These are phyloP conservation scores for Eulithis prunata DNA, from an alignment of 2,888 invertebrate species.

Conservation along the genomic window DNA sequence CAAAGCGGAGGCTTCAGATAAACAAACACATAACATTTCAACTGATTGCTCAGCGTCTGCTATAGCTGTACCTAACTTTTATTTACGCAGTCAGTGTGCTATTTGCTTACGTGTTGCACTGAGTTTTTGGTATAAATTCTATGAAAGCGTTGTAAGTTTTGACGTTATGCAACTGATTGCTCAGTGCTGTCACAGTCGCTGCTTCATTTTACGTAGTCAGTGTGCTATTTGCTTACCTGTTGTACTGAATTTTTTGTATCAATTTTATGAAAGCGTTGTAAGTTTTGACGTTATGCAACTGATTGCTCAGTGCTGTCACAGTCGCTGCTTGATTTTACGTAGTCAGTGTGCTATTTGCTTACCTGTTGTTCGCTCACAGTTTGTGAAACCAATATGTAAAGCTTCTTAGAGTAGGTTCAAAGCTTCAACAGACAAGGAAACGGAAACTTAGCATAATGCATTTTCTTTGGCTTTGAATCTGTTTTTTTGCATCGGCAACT, in stretches of 20 bases:
- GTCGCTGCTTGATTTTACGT: neutral
- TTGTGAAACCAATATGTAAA: conserved; percentile 6
- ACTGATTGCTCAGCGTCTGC: too few species aligned
- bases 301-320: neutral
- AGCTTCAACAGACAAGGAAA: neutral
- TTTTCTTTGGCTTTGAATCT: too few species aligned
- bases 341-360: neutral
- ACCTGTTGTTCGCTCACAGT: conserved; percentile 5
- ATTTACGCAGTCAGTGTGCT: too few species aligned
- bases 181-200: neutral
- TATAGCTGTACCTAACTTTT: too few species aligned
- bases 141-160: neutral
- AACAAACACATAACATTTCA: too few species aligned
- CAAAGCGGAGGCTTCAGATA: too few species aligned
- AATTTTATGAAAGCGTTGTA: too few species aligned
- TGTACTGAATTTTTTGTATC: too few species aligned
- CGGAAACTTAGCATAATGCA: neutral
- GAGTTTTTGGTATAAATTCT: too few species aligned
- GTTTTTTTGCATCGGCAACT: too few species aligned
- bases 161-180: neutral
- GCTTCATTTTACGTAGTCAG: neutral
- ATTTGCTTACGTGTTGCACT: too few species aligned
- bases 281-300: neutral
- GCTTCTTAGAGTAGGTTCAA: neutral
- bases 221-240: neutral